phyloP scores from a whole-genome alignment of 1,140 invertebrate genomes.

The Diploscapter pachys region DNA sequence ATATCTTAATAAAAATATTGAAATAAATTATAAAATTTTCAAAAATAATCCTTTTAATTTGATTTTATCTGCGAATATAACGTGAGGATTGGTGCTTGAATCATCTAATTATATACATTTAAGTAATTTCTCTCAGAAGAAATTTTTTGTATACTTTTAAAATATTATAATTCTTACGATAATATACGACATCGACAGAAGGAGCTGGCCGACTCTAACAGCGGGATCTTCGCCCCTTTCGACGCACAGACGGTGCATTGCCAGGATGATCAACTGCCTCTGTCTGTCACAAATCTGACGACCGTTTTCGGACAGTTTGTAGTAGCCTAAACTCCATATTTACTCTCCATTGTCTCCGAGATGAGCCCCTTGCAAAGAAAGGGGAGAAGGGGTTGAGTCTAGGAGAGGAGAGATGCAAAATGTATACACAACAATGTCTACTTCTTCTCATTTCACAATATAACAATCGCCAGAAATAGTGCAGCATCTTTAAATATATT shows the following conservation, averaged over 20 bases:
- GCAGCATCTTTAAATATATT: not conserved
- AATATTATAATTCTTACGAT: not conserved
- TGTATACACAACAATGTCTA: not conserved
- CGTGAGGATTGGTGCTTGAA: no score
- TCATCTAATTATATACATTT: no score
- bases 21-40: not conserved
- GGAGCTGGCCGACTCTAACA: conserved; percentile 11
- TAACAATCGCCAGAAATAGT: not conserved
- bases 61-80: no score
- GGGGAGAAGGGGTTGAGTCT: not conserved
- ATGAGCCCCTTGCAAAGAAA: not conserved
- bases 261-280: conserved; percentile 10
- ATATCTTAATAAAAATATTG: not conserved
- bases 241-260: conserved; percentile 15
- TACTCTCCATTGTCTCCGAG: not conserved
- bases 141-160: no score
- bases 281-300: conserved; percentile 13
- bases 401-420: not conserved
- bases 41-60: no score
- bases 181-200: conserved; percentile 19
- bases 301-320: conserved; percentile 9
- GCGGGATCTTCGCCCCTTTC: conserved; percentile 17
- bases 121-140: no score
- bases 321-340: conserved; percentile 14
- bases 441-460: not conserved